Conservation (phyloP, 2,113 vertebrate genomes). For the Elephas maximus region DNA sequence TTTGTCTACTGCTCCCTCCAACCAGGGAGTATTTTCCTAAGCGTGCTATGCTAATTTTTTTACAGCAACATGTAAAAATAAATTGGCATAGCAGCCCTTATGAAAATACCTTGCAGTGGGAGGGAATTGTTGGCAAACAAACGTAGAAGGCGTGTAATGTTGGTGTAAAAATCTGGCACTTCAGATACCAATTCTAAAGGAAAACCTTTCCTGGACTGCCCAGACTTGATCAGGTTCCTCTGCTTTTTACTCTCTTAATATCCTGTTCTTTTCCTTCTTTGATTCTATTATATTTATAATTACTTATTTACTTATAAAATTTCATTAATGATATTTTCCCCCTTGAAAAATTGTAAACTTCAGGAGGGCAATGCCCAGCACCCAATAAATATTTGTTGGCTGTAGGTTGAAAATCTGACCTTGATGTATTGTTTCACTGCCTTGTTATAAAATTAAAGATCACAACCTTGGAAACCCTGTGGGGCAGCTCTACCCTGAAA, state of each 20-base stretch:
- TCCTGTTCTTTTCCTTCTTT: background rate
- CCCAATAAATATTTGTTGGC: background rate
- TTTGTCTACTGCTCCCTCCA: too few relatives aligned
- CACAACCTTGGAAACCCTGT: background rate
- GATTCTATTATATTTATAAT: background rate
- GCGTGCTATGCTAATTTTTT: too few relatives aligned
- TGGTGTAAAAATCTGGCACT: background rate
- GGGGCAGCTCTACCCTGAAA: background rate
- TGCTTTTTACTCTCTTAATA: background rate
- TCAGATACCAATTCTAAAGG: background rate
- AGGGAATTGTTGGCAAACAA: too few relatives aligned
- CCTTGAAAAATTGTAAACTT: background rate
- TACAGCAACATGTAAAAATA: too few relatives aligned
- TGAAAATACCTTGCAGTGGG: too few relatives aligned
- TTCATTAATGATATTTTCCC: background rate
- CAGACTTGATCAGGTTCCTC: background rate
- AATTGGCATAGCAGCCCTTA: too few relatives aligned
- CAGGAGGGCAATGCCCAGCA: background rate
- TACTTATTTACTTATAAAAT: background rate
- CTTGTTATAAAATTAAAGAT: constrained; percentile 22
- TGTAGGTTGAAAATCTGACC: background rate
- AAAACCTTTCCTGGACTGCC: background rate
- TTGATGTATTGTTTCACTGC: background rate
- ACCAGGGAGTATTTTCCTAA: too few relatives aligned
- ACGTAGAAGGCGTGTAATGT: too few relatives aligned